These are phyloP conservation scores for Antechinus flavipes DNA, from an alignment of 2,113 vertebrate genomes.

Conservation along the genomic window DNA sequence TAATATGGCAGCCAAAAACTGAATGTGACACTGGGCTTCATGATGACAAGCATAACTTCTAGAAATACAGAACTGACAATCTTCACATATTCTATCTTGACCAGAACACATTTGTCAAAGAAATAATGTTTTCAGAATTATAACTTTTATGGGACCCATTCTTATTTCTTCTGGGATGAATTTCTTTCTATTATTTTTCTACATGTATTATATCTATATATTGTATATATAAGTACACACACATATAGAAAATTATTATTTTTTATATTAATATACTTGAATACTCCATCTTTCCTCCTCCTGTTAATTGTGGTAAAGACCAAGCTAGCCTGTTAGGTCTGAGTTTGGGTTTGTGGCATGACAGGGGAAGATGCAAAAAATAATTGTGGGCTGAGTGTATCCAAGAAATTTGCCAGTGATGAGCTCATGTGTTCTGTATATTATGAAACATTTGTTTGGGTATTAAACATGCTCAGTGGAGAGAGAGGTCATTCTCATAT, in stretches of 20 bases:
- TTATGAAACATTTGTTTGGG: constrained; percentile 75
- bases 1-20: not conserved
- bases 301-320: constrained; percentile 12
- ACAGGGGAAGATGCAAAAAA: constrained; percentile 37
- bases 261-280: constrained; percentile 38
- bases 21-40: not conserved
- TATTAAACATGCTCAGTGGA: constrained; percentile 62
- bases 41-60: not conserved
- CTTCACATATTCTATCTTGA: not conserved
- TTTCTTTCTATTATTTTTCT: not conserved
- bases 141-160: not conserved
- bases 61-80: not conserved
- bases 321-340: not conserved
- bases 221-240: not conserved
- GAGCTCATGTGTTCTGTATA: constrained; percentile 72
- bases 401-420: constrained; percentile 59
- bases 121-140: not conserved
- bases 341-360: constrained; percentile 56
- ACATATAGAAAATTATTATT: constrained; percentile 9
- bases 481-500: constrained; percentile 52
- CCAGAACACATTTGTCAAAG: not conserved
- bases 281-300: constrained; percentile 28
- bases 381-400: constrained; percentile 54
- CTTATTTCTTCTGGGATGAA: not conserved
- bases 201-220: not conserved